Base-by-base conservation (phyloP, 2,888 invertebrate genomes). In the Dryomyza anilis region DNA sequence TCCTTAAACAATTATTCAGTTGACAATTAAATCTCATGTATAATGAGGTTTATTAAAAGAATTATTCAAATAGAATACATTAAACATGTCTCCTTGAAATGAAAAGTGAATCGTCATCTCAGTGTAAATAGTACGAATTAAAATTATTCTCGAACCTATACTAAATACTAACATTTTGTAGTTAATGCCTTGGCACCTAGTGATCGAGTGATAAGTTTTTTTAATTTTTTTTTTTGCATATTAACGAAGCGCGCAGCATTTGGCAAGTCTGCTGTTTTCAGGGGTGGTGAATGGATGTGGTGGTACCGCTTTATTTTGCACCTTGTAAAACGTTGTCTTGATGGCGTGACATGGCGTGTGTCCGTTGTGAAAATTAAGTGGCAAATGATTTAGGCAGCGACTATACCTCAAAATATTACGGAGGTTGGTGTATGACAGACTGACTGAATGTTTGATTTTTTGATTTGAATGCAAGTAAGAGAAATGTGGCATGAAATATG, bases 131-230 rank as follows among this genome's bases (percentile, higher is more conserved):
- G n/a, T n/a, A n/a, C n/a, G n/a, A n/a, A n/a, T n/a, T n/a, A n/a
- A n/a, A n/a, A n/a, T n/a, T n/a, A n/a, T n/a, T n/a, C n/a, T 43
- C 43, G 19, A 43, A 16, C 16, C 21, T 19, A 23, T 43, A 53
- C 53, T 53, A 62, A 62, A 62, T 62, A 53, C 39, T 33, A 62
- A n/a, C 21, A 62, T 53, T 55, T 66, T 33, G 63, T 60, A 66
- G 66, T 68, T 68, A 66, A 66, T 68, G 64, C 56, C 33, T 68
- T 65, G 66, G 64, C 64, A 23, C 23, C 52, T n/a, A 25, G 16
- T 27, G 14, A n/a, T n/a, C n/a, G 29, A 12, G n/a, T 16, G 10
- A 16, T 16, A 14, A 16, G 16, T 43, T 36, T 25, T 29, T 25
- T 57, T n/a, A n/a, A n/a, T n/a, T n/a, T n/a, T n/a, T n/a, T n/a